Base-by-base conservation (phyloP, 1,140 invertebrate species). In the Drosophila sturtevanti region DNA sequence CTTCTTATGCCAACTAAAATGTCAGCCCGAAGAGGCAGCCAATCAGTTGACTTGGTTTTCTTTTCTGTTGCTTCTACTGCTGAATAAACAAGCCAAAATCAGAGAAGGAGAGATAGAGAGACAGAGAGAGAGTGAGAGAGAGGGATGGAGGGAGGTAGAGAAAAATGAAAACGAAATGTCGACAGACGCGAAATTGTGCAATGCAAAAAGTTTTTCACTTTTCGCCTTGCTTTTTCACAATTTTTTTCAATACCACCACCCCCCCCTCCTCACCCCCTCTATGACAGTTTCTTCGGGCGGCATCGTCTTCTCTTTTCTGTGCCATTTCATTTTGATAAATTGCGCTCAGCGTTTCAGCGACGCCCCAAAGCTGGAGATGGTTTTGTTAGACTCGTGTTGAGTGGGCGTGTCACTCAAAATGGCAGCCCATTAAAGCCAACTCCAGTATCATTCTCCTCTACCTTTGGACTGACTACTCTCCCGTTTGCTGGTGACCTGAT, bases 271-370 rank as follows among this genome's bases (percentile, higher is more conserved):
- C n/a, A n/a, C n/a, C n/a, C n/a, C n/a, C 24, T 24, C 4, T 4
- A 2, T 24, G 4, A 48, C 56, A 14, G 34, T 76, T 61, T 58
- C 55, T 62, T 35, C 54, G 71, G 14, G 24, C 24, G 35, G 24
- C 24, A 1, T 14, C 24, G 58, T 37, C 54, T 44, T 75, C 11
- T 54, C 14, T 62, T 34, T 74, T 61, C 68, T 71, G 60, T 73
- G 71, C 60, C 82, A 72, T 76, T 86, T 87, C 76, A 89, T 87
- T 89, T 87, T 87, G 82, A 87, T 87, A 87, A 87, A 87, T 89
- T 87, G 76, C 68, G 35, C 70, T 66, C 62, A 61, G 63, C 41
- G 75, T 63, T 64, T 54, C 66, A 51, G 59, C 44, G 37, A 48
- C 41, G n/a, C 56, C 14, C 18, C 7, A 41, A 44, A 34, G 51